A percentile compares a stretch with the other conserved stretches of the same genome.
Conservation (phyloP, 2,888 invertebrate genomes). For the Plagodis dolabraria region DNA sequence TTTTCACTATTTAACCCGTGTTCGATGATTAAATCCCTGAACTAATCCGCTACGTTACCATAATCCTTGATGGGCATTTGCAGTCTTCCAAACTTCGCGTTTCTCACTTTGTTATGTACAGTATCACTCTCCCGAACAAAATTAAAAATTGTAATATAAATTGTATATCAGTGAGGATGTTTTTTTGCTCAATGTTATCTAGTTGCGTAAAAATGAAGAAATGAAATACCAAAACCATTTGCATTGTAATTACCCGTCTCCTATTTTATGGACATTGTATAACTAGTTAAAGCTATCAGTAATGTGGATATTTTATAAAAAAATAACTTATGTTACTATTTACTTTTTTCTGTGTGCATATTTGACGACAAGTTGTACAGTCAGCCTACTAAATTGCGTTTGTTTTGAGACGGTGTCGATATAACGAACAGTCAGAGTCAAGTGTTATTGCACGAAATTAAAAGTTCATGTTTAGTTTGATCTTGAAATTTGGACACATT, state of each 20-base stretch:
- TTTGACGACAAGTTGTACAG: conserved; percentile 29
- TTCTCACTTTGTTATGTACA: conserved; percentile 76
- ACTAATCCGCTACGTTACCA: conserved; percentile 71
- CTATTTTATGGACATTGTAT: conserved; percentile 26
- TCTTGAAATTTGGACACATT: conserved; percentile 48
- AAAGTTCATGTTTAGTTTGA: conserved; percentile 19
- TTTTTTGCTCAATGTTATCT: conserved; percentile 75
- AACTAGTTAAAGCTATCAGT: conserved; percentile 18
- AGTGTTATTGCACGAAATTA: conserved; percentile 20
- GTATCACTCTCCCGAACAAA: conserved; percentile 44
- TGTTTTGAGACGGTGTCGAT: neutral
- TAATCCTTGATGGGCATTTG: conserved; percentile 70
- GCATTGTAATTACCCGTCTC: conserved; percentile 51
- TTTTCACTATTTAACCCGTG: conserved; percentile 38
- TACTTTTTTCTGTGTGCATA: conserved; percentile 30
- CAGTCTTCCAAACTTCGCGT: conserved; percentile 61
- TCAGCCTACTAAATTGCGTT: conserved; percentile 29
- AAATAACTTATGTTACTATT: conserved; percentile 47
- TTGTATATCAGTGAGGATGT: conserved; percentile 42
- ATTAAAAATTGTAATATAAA: conserved; percentile 30
- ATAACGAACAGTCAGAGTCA: neutral
- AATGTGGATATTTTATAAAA: conserved; percentile 27
- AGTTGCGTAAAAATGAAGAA: conserved; percentile 60
- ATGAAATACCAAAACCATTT: conserved; percentile 66
- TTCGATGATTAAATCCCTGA: conserved; percentile 41